Conservation (phyloP, 2,797 vertebrate genomes). For the Hipposideros larvatus region DNA sequence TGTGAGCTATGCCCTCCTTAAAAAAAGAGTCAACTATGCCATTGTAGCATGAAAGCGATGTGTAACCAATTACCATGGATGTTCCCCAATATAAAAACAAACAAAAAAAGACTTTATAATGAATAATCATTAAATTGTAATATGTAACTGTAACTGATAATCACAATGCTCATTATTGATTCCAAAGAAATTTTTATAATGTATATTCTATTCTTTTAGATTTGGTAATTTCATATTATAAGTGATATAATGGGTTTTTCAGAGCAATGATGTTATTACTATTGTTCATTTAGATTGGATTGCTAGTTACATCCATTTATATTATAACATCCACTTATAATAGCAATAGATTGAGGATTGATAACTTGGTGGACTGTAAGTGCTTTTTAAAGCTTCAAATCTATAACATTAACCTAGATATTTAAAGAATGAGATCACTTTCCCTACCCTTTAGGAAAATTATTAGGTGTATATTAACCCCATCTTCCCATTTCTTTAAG, state of each 20-base stretch:
- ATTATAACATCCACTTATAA: background rate
- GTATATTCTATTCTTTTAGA: background rate
- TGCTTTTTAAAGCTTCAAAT: background rate
- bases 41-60: too few species aligned
- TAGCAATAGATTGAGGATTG: background rate
- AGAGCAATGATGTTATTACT: background rate
- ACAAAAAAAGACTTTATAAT: background rate
- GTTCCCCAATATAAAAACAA: too few species aligned
- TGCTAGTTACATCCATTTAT: background rate
- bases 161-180: background rate
- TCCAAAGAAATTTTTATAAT: background rate
- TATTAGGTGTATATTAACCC: background rate
- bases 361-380: background rate
- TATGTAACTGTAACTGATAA: background rate
- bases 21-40: too few species aligned
- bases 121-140: background rate
- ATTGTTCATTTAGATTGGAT: background rate
- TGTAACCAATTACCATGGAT: too few species aligned
- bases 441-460: background rate
- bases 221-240: background rate
- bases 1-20: too few species aligned
- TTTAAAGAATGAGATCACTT: background rate
- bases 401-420: background rate
- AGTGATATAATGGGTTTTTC: background rate
- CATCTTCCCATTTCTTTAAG: background rate